Conservation (phyloP, 1,140 invertebrate genomes). For the Zaprionus davidi region DNA sequence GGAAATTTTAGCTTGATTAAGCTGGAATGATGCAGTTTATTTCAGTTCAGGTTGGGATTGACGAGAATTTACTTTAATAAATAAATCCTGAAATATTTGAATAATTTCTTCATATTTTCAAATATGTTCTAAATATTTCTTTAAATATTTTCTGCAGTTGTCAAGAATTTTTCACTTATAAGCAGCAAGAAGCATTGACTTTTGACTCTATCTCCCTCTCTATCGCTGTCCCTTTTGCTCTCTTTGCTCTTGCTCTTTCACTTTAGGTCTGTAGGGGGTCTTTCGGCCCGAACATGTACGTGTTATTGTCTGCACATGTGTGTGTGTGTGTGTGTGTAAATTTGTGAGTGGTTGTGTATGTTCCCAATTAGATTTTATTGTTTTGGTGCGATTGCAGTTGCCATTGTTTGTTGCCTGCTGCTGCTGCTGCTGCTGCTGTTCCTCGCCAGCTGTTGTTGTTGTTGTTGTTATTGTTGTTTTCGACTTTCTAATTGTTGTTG, state of each 20-base stretch:
- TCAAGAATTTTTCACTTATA: not conserved
- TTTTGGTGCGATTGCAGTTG: conserved; percentile 70
- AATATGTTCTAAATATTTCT: not conserved
- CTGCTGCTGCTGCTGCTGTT: conserved; percentile 15
- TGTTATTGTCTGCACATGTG: conserved; percentile 14
- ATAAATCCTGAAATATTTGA: not conserved
- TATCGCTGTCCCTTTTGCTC: conserved; percentile 12
- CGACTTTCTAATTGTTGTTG: conserved; percentile 42
- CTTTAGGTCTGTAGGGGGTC: conserved; percentile 28
- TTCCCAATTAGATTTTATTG: conserved; percentile 79
- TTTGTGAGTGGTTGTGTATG: conserved; percentile 40
- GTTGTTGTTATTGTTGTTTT: conserved; percentile 51
- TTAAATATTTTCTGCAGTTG: not conserved
- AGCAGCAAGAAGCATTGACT: conserved; percentile 14
- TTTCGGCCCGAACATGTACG: conserved; percentile 13
- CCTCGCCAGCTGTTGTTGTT: conserved; percentile 40
- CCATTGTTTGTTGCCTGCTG: conserved; percentile 56
- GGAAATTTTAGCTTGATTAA: not conserved
- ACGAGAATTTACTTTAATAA: not conserved
- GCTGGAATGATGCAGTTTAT: not conserved
- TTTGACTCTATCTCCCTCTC: conserved; percentile 8
- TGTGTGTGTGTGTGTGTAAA: conserved; percentile 16
- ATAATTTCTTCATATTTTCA: not conserved
- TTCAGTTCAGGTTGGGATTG: no score
- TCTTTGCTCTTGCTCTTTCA: conserved; percentile 9